Base-by-base conservation (phyloP, 2,797 vertebrate genomes). In the Gymnodraco acuticeps region DNA sequence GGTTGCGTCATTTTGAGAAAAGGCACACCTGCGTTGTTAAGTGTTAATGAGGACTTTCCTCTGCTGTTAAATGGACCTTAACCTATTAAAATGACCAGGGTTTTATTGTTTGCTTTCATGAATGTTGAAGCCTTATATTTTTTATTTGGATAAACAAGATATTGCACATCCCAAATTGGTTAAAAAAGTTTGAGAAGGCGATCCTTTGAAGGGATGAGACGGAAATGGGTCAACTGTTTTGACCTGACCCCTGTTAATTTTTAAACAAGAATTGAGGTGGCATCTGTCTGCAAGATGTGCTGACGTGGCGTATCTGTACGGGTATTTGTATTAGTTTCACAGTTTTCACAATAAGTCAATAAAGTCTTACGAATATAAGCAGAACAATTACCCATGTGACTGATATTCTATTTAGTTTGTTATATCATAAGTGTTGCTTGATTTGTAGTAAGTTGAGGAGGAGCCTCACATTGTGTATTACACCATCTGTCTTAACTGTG, bases 11-110 rank as follows among this genome's bases (percentile, higher is more conserved):
- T 61, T 1, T 3, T n/a, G 19, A 51, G 13, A 69, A 69, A 65
- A 67, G 33, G 52, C 55, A 16, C 81, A 89, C 80, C 75, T 87
- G 77, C 46, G 15, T 58, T 33, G 77, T 78, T 77, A 74, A 87
- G 31, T 1, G 43, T 56, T 61, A 10, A 62, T 45, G 38, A 45
- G 10, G 4, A 42, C 41, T 76, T 54, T 64, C 54, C 27, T 46
- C 16, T 61, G 56, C 51, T 42, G 77, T 61, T 54, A 43, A 77
- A 70, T 11, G 14, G 10, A 23, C 14, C 31, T 14, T 17, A 70
- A 62, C 3, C 15, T 31, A 1, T 3, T 58, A 20, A 53, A 52
- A 17, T 7, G 2, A 3, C 3, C 42, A 46, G 9, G 5, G 6
- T 17, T 5, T 10, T 41, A 20, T 33, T 23, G 50, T 43, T 23